Evolutionary conservation across 2,797 vertebrate species (phyloP).

Genomic region (Vultur gryphus): DNA sequence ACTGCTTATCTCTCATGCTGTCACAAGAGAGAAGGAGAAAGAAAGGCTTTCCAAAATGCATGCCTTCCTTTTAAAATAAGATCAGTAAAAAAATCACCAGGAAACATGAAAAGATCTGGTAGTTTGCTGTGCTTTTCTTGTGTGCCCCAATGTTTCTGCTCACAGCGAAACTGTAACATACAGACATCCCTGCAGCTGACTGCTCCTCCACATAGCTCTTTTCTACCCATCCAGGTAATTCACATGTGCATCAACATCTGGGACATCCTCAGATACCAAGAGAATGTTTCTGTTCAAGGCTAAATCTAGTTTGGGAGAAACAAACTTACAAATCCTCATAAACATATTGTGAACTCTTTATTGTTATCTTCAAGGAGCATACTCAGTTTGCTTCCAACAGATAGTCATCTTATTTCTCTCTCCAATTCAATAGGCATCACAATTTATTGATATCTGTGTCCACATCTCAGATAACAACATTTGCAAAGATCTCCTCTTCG

Average conservation of each 20-base stretch:
- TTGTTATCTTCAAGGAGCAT: slow-evolving; percentile 34
- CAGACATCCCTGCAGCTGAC: background rate
- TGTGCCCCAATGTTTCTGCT: background rate
- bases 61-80: background rate
- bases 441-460: slow-evolving; percentile 16
- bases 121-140: background rate
- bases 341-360: background rate
- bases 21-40: background rate
- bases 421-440: background rate
- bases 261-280: slow-evolving; percentile 14
- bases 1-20: background rate
- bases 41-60: background rate
- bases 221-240: background rate
- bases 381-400: background rate
- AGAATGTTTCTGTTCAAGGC: background rate
- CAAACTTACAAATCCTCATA: slow-evolving; percentile 13
- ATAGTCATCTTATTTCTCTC: background rate
- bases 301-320: slow-evolving; percentile 29
- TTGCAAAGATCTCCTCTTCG: slow-evolving; percentile 16
- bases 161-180: background rate
- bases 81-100: background rate
- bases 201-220: background rate
- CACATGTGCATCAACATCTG: background rate
- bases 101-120: background rate
- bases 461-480: background rate